phyloP scores from a whole-genome alignment of 1,140 invertebrate species.

The Zaprionus nigranus region DNA sequence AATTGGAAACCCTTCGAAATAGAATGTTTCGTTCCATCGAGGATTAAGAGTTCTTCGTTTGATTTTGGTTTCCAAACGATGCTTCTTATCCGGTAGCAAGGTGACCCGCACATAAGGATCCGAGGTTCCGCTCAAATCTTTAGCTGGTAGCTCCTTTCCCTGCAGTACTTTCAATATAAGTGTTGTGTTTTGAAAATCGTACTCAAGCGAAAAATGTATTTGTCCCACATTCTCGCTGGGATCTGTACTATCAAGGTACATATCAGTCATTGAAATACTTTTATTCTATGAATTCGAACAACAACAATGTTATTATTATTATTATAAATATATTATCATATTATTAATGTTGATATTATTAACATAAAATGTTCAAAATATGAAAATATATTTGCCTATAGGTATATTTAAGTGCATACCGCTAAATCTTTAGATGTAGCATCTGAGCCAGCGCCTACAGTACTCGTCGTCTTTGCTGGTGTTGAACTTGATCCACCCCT shows the following conservation, averaged over 20 bases:
- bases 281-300: conserved; percentile 88
- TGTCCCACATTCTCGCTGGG: conserved; percentile 96
- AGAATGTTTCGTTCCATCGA: conserved; percentile 98
- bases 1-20: conserved; percentile 98
- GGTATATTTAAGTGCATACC: conserved; percentile 57
- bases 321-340: neutral
- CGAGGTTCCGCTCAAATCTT: conserved; percentile 97
- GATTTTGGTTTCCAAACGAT: conserved; percentile 98
- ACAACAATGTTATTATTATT: conserved; percentile 1
- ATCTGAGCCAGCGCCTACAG: conserved; percentile 57
- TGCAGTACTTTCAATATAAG: conserved; percentile 96
- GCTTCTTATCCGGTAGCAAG: conserved; percentile 97
- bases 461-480: conserved; percentile 88
- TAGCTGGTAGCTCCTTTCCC: conserved; percentile 97
- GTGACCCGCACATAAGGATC: conserved; percentile 97
- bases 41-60: conserved; percentile 97
- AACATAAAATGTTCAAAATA: no score
- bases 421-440: conserved; percentile 65
- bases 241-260: conserved; percentile 97
- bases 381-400: no score
- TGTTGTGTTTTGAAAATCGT: conserved; percentile 97
- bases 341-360: no score
- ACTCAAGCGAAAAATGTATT: conserved; percentile 97
- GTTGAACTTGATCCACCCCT: conserved; percentile 85
- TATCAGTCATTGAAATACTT: conserved; percentile 96